Evolutionary conservation across 2,888 invertebrate species (phyloP).

Genomic region (Hipparchia sbordonii): DNA sequence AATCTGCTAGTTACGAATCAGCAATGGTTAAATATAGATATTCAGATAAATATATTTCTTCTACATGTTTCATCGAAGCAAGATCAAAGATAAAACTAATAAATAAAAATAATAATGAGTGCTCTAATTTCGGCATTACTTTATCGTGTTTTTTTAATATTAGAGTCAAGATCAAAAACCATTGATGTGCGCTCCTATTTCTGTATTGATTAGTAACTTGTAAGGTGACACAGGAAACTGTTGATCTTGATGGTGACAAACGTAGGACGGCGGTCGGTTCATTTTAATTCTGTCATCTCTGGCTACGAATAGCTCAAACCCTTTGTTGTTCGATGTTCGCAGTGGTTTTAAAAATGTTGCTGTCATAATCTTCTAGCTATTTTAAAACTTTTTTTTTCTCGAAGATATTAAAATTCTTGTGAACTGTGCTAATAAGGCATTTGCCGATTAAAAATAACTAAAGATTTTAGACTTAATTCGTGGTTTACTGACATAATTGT

Average conservation of each 20-base stretch:
- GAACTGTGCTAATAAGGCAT: too few relatives aligned
- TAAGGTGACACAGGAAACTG: constrained; percentile 36
- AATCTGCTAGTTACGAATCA: too few relatives aligned
- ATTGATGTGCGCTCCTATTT: constrained; percentile 35
- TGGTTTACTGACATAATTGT: too few relatives aligned
- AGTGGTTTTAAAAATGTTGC: neutral
- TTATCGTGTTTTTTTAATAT: neutral
- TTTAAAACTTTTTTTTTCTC: neutral
- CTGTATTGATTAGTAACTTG: constrained; percentile 33
- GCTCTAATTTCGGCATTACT: neutral
- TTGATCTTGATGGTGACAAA: constrained; percentile 38
- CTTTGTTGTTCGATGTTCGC: constrained; percentile 33
- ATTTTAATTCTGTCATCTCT: constrained; percentile 39
- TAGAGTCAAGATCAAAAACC: constrained; percentile 21
- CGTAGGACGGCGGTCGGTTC: constrained; percentile 30
- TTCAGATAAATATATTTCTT: too few relatives aligned
- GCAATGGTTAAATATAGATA: too few relatives aligned
- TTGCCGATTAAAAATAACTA: too few relatives aligned
- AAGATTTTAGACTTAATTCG: too few relatives aligned
- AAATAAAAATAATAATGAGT: neutral
- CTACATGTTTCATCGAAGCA: neutral
- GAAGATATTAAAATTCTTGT: too few relatives aligned
- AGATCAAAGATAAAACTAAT: neutral
- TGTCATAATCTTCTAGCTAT: neutral
- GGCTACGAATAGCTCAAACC: constrained; percentile 32